Evolutionary conservation across 1,140 invertebrate species (phyloP).

Genomic region (Apis dorsata): DNA sequence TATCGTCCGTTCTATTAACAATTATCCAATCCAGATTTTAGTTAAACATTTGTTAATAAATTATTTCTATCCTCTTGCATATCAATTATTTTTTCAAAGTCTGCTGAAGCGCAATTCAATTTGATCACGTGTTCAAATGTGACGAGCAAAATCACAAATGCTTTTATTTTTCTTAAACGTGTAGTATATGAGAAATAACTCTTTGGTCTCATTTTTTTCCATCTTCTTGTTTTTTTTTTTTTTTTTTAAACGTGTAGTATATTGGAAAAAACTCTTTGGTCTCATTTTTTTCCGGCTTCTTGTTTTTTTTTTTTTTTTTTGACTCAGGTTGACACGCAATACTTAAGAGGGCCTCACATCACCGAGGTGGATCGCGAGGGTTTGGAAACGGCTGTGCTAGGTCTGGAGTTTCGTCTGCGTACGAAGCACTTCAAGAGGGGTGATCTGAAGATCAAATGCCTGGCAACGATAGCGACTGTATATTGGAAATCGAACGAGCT

Average conservation of each 20-base stretch:
- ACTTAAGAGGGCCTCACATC: constrained; percentile 81
- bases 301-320: not conserved
- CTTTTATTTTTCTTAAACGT: not conserved
- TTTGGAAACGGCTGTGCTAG: constrained; percentile 83
- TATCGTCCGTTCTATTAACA: not conserved
- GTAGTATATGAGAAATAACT: not conserved
- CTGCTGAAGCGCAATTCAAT: not conserved
- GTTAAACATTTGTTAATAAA: not conserved
- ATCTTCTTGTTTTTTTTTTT: not conserved
- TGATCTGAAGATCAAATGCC: constrained; percentile 88
- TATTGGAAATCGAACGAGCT: constrained; percentile 88
- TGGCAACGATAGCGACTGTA: constrained; percentile 85
- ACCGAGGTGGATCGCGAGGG: constrained; percentile 81
- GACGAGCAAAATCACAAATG: constrained; percentile 10
- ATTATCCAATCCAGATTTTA: not conserved
- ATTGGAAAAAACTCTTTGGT: no score
- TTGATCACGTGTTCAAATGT: not conserved
- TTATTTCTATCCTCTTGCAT: not conserved
- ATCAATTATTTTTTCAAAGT: not conserved
- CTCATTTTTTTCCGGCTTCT: not conserved
- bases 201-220: no score
- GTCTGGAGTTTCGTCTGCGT: constrained; percentile 84
- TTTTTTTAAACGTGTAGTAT: not conserved
- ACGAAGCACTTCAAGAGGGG: constrained; percentile 84
- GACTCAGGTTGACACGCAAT: constrained; percentile 80